Evolutionary conservation across 2,113 vertebrate genomes (phyloP).

Genomic region (Gambusia affinis): DNA sequence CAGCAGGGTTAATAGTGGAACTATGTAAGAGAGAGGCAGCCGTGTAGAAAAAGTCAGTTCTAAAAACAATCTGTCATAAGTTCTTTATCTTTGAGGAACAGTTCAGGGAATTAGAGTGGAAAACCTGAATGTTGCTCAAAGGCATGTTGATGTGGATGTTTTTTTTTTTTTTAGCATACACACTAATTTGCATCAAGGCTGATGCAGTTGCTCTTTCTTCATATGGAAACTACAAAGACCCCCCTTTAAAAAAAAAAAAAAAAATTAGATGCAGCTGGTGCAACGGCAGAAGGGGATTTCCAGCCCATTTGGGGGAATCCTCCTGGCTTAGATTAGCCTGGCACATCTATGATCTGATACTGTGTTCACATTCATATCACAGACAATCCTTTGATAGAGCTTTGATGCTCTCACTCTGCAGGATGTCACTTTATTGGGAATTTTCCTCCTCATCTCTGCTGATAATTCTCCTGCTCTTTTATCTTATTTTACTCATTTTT

Average conservation of each 20-base stretch:
- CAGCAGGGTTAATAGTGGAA: neutral
- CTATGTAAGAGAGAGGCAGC: neutral
- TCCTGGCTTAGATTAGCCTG: conserved; percentile 7
- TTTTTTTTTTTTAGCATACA: conserved; percentile 24
- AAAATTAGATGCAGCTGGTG: neutral
- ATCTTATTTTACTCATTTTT: neutral
- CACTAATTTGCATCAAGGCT: conserved; percentile 6
- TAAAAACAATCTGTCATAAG: conserved; percentile 34
- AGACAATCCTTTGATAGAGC: conserved; percentile 16
- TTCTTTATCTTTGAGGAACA: conserved; percentile 36
- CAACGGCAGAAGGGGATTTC: conserved; percentile 32
- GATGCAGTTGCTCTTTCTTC: neutral
- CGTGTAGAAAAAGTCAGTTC: conserved; percentile 31
- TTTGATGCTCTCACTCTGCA: conserved; percentile 32
- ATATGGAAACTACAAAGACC: neutral
- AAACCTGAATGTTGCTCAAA: conserved; percentile 50
- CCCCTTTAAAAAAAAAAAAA: too few species aligned
- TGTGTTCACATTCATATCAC: conserved; percentile 28
- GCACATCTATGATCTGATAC: conserved; percentile 8
- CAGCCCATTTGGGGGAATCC: conserved; percentile 3
- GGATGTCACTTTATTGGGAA: conserved; percentile 48
- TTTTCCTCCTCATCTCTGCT: conserved; percentile 26
- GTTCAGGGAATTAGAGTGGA: conserved; percentile 63
- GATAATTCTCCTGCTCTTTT: neutral
- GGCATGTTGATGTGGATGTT: conserved; percentile 9